These are phyloP conservation scores for Thecophora atra DNA, from an alignment of 2,888 invertebrate species.

Conservation along the genomic window DNA sequence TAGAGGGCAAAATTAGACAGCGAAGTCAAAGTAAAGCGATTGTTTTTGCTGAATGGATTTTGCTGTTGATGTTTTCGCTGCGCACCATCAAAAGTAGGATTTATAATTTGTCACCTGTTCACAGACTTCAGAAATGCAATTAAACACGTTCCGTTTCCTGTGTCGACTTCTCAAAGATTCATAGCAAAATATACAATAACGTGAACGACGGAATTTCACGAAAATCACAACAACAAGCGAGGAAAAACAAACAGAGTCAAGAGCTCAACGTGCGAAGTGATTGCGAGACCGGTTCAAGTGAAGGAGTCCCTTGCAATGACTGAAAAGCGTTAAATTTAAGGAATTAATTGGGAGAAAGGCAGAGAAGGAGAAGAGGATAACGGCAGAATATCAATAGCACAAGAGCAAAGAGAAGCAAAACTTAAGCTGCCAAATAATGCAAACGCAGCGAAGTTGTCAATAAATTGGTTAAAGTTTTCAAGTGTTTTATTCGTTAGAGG, in stretches of 20 bases:
- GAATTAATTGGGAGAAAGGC: too few relatives aligned
- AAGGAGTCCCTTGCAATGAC: background rate
- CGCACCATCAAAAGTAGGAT: conserved; percentile 9
- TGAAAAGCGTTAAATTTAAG: background rate
- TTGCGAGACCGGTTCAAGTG: background rate
- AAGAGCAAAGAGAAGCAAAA: background rate
- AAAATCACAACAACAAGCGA: background rate
- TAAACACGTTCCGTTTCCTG: conserved; percentile 24
- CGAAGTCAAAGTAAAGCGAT: background rate
- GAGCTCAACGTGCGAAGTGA: background rate
- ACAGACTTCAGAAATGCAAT: conserved; percentile 22
- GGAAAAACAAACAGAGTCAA: too few relatives aligned
- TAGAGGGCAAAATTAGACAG: background rate
- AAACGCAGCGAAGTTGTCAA: background rate
- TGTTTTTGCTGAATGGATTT: background rate
- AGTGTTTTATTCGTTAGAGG: background rate
- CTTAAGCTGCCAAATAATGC: background rate
- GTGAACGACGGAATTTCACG: background rate
- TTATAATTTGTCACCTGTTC: conserved; percentile 36
- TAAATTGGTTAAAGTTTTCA: background rate
- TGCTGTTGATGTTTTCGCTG: too few relatives aligned
- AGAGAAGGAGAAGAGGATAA: too few relatives aligned
- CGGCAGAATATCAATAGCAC: background rate
- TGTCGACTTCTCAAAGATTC: background rate
- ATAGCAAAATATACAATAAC: background rate